phyloP scores from a whole-genome alignment of 2,797 vertebrate species.

The Sylvia borin region DNA sequence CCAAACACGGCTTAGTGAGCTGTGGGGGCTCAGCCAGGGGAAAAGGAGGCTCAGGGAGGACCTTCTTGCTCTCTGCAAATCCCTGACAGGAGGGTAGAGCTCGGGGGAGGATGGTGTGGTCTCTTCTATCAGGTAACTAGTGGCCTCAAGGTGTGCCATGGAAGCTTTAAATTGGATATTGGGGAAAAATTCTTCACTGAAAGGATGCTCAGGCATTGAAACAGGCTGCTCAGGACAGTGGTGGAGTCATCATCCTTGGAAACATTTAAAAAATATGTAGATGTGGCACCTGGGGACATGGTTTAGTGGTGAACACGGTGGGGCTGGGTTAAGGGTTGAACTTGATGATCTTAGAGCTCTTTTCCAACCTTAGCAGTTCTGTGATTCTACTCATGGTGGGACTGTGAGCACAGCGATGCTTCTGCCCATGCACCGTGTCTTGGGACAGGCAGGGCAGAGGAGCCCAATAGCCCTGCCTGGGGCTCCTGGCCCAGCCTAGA shows the following conservation, averaged over 20 bases:
- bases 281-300: background rate
- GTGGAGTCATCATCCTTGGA: background rate
- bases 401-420: background rate
- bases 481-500: background rate
- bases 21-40: background rate
- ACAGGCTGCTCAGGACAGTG: background rate
- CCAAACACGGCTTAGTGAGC: background rate
- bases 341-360: background rate
- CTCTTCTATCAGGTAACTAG: background rate
- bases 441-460: background rate
- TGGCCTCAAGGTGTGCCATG: rapidly evolving
- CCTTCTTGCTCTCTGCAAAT: background rate
- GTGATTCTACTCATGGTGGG: background rate
- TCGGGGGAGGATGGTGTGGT: rapidly evolving
- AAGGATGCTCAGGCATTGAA: background rate
- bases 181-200: background rate
- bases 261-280: background rate
- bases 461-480: background rate
- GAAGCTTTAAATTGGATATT: background rate
- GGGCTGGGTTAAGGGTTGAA: background rate
- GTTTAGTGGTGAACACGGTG: rapidly evolving
- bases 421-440: rapidly evolving
- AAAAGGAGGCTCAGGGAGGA: background rate
- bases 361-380: background rate
- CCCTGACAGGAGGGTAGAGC: background rate